Conservation (phyloP, 2,797 vertebrate species). For the Mallotus villosus region DNA sequence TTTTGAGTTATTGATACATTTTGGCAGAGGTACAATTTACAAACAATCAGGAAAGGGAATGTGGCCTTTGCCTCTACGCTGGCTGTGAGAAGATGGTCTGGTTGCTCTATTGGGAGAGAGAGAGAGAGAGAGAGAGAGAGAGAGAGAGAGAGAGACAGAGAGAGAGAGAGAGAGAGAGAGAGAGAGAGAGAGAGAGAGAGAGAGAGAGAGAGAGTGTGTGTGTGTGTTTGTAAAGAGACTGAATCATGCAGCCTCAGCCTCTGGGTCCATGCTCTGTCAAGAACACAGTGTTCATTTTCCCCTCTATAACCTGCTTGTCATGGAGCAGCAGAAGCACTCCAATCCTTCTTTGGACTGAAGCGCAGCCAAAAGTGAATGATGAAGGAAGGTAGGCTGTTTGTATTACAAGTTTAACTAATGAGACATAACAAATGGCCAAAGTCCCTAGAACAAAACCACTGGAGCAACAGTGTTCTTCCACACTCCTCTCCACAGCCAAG, state of each 20-base stretch:
- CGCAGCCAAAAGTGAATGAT: neutral
- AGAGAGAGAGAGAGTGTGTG: neutral
- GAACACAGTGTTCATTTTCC: neutral
- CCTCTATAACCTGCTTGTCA: neutral
- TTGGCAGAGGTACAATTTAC: constrained; percentile 20
- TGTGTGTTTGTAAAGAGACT: constrained; percentile 5
- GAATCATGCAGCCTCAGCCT: constrained; percentile 10
- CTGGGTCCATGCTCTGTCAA: neutral
- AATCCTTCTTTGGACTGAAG: neutral
- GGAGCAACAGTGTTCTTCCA: neutral
- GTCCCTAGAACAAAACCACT: neutral
- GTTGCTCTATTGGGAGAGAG: constrained; percentile 1
- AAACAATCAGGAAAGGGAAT: constrained; percentile 20
- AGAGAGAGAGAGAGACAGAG: neutral
- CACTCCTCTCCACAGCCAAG: neutral
- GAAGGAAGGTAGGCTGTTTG: neutral
- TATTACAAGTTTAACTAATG: neutral
- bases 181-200: neutral
- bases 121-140: neutral
- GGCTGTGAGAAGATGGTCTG: constrained; percentile 11
- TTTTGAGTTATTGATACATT: constrained; percentile 41
- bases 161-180: neutral
- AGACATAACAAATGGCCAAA: neutral
- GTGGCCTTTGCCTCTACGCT: neutral
- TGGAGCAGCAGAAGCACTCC: neutral